phyloP scores from a whole-genome alignment of 2,113 vertebrate species.

The Crypturellus undulatus region DNA sequence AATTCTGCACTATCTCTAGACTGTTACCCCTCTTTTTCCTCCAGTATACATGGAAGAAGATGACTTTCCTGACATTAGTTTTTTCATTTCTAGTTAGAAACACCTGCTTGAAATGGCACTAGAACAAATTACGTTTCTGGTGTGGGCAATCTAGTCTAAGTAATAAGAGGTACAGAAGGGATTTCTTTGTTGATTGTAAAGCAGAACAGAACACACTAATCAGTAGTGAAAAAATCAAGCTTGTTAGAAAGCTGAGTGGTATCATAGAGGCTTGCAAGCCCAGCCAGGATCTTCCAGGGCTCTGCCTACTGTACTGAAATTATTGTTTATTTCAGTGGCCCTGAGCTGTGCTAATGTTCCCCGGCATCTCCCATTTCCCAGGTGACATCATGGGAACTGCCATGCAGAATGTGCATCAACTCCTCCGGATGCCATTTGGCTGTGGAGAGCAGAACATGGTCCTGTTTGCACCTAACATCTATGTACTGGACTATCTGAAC shows the following conservation, averaged over 20 bases:
- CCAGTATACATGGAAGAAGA: neutral
- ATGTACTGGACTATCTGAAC: conserved; percentile 86
- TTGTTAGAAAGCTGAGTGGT: neutral
- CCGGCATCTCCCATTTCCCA: conserved; percentile 25
- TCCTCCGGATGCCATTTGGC: conserved; percentile 88
- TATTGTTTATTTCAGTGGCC: neutral
- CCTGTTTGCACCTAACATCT: conserved; percentile 89
- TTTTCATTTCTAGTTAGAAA: neutral
- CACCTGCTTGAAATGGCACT: neutral
- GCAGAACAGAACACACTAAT: neutral
- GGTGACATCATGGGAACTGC: conserved; percentile 88
- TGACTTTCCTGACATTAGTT: neutral
- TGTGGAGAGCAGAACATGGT: conserved; percentile 94
- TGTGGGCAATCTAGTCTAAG: neutral
- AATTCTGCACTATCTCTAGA: neutral
- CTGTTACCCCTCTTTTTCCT: neutral
- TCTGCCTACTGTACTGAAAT: neutral
- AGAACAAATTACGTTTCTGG: neutral
- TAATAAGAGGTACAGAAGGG: neutral
- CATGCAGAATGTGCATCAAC: conserved; percentile 82
- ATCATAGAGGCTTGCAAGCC: neutral
- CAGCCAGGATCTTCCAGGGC: neutral
- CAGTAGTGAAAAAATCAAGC: neutral
- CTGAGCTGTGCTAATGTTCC: neutral
- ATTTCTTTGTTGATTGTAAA: neutral